Base-by-base conservation (phyloP, 2,797 vertebrate species). In the Acrossocheilus wenchowensis region DNA sequence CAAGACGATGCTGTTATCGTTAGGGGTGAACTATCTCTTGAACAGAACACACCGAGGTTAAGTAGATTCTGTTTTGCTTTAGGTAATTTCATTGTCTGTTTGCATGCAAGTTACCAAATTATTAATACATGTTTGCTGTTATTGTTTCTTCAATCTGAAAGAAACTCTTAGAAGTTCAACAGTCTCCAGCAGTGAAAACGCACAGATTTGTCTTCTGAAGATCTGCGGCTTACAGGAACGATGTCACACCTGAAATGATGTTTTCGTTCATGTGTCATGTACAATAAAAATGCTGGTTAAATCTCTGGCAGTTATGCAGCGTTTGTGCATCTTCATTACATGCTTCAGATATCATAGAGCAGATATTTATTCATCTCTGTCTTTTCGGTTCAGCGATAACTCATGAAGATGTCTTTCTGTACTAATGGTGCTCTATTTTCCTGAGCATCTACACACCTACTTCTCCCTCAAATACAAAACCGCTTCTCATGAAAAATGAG, bases 131-230 rank as follows among this genome's bases (percentile, higher is more conserved):
- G 26, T 60, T 74, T 74, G 30, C 23, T 17, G 54, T 45, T 82
- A 45, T 45, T 26, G 50, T 72, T 72, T 72, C 15, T 57, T 71
- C 34, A 21, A 8, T 21, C 5, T 48, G 9, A 60, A 83, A 34
- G 50, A 81, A 85, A 83, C 88, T 92, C 90, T 90, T 87, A 87
- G 85, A 83, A 91, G 75, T 39, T 57, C 89, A 93, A 82, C 85
- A 89, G 91, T 60, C n/a, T 54, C 30, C 34, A 78, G 19, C 57
- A 48, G 17, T 1, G 0, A 7, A 39, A 39, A 57, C 86, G 87
- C 89, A 92, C 90, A 89, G 81, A 90, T 78, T 87, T 82, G 89
- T 89, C 89, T 92, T 93, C 94, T 92, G 93, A 94, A 95, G 94
- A 94, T 94, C 93, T 91, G 94, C 91, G 90, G 86, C 86, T 88